These are phyloP conservation scores for Drosophila teissieri DNA, from an alignment of 1,140 invertebrate species.

Conservation along the genomic window DNA sequence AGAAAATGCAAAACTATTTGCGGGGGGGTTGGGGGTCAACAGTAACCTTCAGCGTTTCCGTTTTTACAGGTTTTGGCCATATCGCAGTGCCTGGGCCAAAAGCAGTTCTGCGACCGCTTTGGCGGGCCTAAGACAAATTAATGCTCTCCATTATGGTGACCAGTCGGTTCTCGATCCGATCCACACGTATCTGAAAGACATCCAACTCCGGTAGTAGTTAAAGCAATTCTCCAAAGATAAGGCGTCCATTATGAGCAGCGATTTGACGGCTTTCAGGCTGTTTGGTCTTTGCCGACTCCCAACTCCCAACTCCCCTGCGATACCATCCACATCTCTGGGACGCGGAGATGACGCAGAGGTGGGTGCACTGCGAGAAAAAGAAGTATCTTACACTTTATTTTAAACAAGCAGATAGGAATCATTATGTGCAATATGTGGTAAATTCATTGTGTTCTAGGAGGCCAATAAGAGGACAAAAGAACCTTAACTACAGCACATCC, in stretches of 20 bases:
- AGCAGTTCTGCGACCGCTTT: conserved; percentile 58
- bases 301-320: conserved; percentile 16
- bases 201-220: conserved; percentile 81
- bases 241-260: conserved; percentile 82
- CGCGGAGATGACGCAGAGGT: conserved; percentile 55
- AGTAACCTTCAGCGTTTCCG: conserved; percentile 67
- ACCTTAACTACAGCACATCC: too few species aligned
- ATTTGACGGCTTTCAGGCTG: conserved; percentile 77
- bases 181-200: conserved; percentile 60
- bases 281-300: conserved; percentile 75
- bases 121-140: conserved; percentile 71
- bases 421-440: too few species aligned
- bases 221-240: conserved; percentile 80
- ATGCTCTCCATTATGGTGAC: conserved; percentile 75
- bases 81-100: conserved; percentile 10
- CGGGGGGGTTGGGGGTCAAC: not conserved
- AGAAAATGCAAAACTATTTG: conserved; percentile 32
- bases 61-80: conserved; percentile 74
- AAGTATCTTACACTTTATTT: too few species aligned
- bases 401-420: too few species aligned
- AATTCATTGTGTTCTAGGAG: too few species aligned
- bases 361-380: not conserved
- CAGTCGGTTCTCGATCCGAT: conserved; percentile 22
- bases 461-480: too few species aligned
- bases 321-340: not conserved